Conservation (phyloP, 2,888 invertebrate species). For the Gastrophysa polygoni region DNA sequence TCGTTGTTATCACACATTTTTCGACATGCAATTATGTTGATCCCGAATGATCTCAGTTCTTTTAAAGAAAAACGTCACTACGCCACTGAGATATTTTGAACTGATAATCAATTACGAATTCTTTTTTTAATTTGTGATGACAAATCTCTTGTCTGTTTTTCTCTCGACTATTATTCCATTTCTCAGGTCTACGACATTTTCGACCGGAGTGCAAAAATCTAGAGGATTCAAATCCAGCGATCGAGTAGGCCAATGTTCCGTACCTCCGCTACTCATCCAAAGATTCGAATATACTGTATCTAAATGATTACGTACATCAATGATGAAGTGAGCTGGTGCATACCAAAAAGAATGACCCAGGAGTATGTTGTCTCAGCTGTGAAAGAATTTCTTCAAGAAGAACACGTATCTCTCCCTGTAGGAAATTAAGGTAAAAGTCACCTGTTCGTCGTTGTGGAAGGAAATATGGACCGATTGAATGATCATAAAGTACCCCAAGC, state of each 20-base stretch:
- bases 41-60: not conserved
- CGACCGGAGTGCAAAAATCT: not conserved
- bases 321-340: not conserved
- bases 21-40: no score
- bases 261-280: not conserved
- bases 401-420: not conserved
- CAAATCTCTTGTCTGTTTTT: not conserved
- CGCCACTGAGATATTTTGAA: not conserved
- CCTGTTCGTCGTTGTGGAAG: not conserved
- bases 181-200: slow-evolving; percentile 3
- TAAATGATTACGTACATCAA: not conserved
- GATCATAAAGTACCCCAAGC: no score
- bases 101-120: not conserved
- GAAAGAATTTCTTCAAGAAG: not conserved
- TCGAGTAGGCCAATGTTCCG: not conserved
- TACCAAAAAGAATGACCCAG: not conserved
- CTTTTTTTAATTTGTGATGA: not conserved
- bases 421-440: not conserved
- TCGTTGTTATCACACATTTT: no score
- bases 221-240: not conserved
- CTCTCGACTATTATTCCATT: not conserved
- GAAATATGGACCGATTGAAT: no score
- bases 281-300: not conserved
- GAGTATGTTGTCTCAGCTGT: not conserved
- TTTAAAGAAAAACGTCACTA: not conserved